Evolutionary conservation across 30 jellyfish, hydroid and myxozoan genomes (phyloP).

Genomic region (Haliclystus octoradiatus): DNA sequence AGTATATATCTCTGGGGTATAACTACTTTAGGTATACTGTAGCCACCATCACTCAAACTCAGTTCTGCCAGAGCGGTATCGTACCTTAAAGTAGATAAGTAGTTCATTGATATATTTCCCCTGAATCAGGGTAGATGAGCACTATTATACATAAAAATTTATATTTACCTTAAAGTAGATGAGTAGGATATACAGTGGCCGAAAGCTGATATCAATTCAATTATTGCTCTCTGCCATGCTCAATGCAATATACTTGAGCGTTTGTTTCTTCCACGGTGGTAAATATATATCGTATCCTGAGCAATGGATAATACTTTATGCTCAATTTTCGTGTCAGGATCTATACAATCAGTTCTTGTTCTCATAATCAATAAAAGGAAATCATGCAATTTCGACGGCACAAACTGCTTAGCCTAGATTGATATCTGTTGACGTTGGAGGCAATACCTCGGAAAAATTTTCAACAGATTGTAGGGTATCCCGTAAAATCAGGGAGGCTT

Average conservation of each 20-base stretch:
- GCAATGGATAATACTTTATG: conserved; percentile 13
- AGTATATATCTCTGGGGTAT: conserved; percentile 1
- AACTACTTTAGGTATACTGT: conserved; percentile 6
- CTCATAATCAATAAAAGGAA: no score
- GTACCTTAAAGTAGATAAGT: conserved; percentile 12
- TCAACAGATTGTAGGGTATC: not conserved
- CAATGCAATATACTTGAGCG: conserved; percentile 38
- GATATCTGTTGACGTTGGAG: not conserved
- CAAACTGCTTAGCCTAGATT: not conserved
- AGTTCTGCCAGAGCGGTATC: conserved; percentile 43
- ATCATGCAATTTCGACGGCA: not conserved
- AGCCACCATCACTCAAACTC: not conserved
- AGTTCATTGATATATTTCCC: no score
- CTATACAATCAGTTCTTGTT: no score
- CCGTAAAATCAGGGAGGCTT: not conserved
- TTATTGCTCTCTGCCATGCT: conserved; percentile 44
- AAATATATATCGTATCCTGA: conserved; percentile 24
- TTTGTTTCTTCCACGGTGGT: conserved; percentile 14
- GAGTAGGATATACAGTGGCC: conserved; percentile 48
- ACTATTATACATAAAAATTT: no score
- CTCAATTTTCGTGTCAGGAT: not conserved
- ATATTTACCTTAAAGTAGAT: conserved; percentile 15
- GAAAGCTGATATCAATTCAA: conserved; percentile 18
- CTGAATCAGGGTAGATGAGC: no score
- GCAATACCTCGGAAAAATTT: not conserved